Evolutionary conservation across 2,888 invertebrate species (phyloP).

Genomic region (Taphrorychus bicolor): DNA sequence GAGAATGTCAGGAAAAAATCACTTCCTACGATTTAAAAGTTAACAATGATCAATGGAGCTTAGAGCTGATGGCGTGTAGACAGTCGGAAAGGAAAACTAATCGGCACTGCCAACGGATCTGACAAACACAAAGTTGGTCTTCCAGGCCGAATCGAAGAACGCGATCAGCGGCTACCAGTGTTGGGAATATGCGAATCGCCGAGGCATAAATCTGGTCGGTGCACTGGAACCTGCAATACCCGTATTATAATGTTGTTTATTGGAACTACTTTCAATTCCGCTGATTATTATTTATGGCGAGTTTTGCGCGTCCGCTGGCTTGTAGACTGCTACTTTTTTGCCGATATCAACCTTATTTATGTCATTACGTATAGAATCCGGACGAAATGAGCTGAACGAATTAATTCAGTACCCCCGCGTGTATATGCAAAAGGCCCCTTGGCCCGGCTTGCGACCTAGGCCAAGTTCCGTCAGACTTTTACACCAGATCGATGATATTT

Average conservation of each 20-base stretch:
- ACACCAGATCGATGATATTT: conserved; percentile 50
- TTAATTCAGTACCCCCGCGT: conserved; percentile 10
- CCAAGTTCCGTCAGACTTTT: conserved; percentile 47
- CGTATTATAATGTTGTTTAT: conserved; percentile 40
- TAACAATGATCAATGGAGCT: conserved; percentile 32
- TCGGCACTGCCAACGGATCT: neutral
- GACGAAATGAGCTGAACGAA: conserved; percentile 19
- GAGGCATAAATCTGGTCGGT: conserved; percentile 36
- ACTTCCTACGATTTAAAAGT: conserved; percentile 31
- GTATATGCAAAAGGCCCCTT: neutral
- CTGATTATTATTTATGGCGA: conserved; percentile 40
- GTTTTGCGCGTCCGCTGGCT: conserved; percentile 39
- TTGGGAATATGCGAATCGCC: conserved; percentile 32
- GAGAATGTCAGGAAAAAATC: conserved; percentile 25
- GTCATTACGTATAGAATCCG: neutral
- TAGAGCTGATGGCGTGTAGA: conserved; percentile 2
- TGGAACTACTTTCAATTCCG: conserved; percentile 41
- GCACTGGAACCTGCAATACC: conserved; percentile 33
- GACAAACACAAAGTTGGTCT: conserved; percentile 1
- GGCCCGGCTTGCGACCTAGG: conserved; percentile 45
- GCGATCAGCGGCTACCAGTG: conserved; percentile 40
- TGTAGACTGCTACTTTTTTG: conserved; percentile 25
- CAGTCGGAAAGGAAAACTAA: conserved; percentile 9
- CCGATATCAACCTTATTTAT: conserved; percentile 13
- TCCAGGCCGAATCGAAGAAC: conserved; percentile 26